Conservation (phyloP, 2,888 invertebrate genomes). For the Synanthedon myopaeformis region DNA sequence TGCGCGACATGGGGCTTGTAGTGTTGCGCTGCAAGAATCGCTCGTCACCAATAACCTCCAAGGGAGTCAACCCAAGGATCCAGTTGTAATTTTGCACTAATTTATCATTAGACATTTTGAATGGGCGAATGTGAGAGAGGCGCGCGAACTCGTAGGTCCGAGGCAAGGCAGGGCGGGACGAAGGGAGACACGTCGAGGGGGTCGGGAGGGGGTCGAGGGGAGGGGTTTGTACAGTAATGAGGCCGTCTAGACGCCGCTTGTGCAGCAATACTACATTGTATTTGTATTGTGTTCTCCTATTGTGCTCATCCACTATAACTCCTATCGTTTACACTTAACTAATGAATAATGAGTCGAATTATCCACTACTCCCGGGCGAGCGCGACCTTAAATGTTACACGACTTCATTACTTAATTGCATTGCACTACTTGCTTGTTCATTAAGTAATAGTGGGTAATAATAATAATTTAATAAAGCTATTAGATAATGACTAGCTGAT, state of each 20-base stretch:
- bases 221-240: conserved; percentile 6
- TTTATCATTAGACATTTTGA: background rate
- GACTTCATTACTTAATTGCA: background rate
- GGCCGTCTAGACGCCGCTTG: conserved; percentile 53
- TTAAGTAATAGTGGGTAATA: background rate
- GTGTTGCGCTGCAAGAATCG: too few species aligned
- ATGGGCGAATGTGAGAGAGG: background rate
- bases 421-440: background rate
- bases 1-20: too few species aligned
- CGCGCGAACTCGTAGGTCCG: background rate
- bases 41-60: too few species aligned
- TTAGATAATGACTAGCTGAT: background rate
- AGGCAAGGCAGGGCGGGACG: background rate
- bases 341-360: conserved; percentile 6
- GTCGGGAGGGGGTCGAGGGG: background rate
- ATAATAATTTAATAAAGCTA: background rate
- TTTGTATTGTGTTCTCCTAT: conserved; percentile 43
- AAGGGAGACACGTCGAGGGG: background rate
- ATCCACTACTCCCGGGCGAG: background rate
- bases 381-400: background rate
- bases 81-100: background rate
- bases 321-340: conserved; percentile 9
- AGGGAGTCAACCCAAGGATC: too few species aligned
- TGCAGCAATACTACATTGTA: conserved; percentile 28
- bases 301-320: conserved; percentile 11